Percentiles rank a stretch among this genome's conserved stretches.
Evolutionary conservation across 2,797 vertebrate genomes (phyloP).

Genomic region (Tolypeutes matacus): DNA sequence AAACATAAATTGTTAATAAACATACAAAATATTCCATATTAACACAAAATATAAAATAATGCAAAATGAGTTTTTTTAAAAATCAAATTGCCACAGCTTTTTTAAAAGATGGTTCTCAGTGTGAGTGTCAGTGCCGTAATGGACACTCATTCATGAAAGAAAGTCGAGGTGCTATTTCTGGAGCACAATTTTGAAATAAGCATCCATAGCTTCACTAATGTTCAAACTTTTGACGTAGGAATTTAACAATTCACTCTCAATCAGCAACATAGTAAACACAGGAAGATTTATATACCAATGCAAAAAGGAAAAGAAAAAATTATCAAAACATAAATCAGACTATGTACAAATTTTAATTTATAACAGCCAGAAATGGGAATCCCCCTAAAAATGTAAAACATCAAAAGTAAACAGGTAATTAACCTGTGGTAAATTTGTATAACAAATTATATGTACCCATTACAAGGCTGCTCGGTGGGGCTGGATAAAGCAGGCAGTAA

Average conservation of each 20-base stretch:
- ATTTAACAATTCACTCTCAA: neutral
- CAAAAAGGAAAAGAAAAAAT: too few relatives aligned
- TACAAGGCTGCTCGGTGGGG: neutral
- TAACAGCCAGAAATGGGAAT: neutral
- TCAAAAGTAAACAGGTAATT: neutral
- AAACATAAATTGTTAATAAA: neutral
- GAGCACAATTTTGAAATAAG: neutral
- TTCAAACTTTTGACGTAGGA: neutral
- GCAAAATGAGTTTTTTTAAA: neutral
- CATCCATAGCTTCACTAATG: neutral
- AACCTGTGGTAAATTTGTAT: neutral
- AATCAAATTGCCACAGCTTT: neutral
- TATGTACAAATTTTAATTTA: neutral
- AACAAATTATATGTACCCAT: neutral
- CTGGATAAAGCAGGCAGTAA: neutral
- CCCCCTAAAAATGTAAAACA: neutral
- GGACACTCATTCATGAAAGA: neutral
- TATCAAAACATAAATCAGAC: too few relatives aligned
- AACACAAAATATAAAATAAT: neutral
- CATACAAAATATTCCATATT: neutral
- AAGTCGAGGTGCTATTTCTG: neutral
- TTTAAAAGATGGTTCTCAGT: neutral
- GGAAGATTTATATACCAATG: neutral
- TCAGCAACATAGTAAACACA: neutral
- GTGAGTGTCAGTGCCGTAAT: neutral